Base-by-base conservation (phyloP, 2,888 invertebrate genomes). In the Cotesia congregata region DNA sequence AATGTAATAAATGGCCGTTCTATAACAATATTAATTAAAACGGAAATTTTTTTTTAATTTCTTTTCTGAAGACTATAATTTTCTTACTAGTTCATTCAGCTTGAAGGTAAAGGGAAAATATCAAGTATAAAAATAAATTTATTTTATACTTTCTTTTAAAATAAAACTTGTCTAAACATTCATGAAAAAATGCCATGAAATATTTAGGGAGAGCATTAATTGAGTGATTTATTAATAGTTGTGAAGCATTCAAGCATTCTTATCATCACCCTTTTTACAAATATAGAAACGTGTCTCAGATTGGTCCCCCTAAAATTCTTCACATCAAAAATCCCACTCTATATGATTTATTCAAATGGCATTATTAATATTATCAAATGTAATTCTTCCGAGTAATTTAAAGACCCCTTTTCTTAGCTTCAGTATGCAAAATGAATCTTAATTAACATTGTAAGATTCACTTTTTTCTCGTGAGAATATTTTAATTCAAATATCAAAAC, bases 301-400 rank as follows among this genome's bases (percentile, higher is more conserved):
- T 73, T 74, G 75, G 77, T 79, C 78, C 77, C 80, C 79, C 77
- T 78, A 39, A 69, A 79, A 75, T 78, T 76, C 69, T 70, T 74
- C 62, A 60, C 68, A 72, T 61, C 68, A 7, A 61, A 70, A 65
- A 71, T 74, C 72, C 41, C 40, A 41, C 67, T 30, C 61, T 61
- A 65, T 76, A 73, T 61, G 60, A 68, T 61, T 6, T 59, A 79
- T 78, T 73, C 78, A 77, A 78, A 80, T 78, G 30, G 30, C 30
- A 70, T 74, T 30, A 76, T 78, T 75, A 78, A 77, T 79, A 76
- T 77, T 79, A 78, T 74, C 72, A 80, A 79, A 72, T 72, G 78
- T 79, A 67, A 64, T 73, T 74, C 70, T 76, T 59, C 77, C 12
- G 7, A 1, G 50, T 50, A 50, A 50, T 50, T 50, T 50, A 12